Evolutionary conservation across 2,113 vertebrate species (phyloP), one percentile per base, ranked within the genome.

Genomic region (Penelope pileata): DNA sequence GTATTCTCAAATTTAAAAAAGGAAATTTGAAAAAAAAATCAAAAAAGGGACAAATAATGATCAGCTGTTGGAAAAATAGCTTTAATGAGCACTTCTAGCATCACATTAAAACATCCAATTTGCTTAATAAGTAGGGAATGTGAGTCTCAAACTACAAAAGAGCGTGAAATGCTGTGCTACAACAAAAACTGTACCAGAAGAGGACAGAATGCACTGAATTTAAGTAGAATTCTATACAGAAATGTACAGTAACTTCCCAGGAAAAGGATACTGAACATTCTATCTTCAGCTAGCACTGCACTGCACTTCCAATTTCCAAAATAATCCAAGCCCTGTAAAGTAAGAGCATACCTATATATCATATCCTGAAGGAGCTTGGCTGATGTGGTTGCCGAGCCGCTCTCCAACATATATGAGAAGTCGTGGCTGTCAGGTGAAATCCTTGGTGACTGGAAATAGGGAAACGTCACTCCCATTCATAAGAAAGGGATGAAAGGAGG

Each of bases 31-130:
- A 45, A 68, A 56, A 88, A 88, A 76, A 83, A 63, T 45, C 2
- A 24, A 59, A 93, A 95, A 94, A 77, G 21, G 72, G 51, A 77
- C 92, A 94, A 96, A 95, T 96, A 96, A 96, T 81, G 26, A 96
- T 93, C 95, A 96, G 94, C 88, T 96, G 92, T 94, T 95, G 86
- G 86, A 94, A 96, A 96, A 96, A 94, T 88, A 80, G 95, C 95
- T 95, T 88, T 96, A 96, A 96, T 93, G 94, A 95, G 91, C 86
- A 95, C 96, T 95, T 96, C 80, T 88, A 94, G 80, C 80, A 83
- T n/a, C 64, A 90, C 38, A 93, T 93, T 96, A 88, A 95, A 96
- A 93, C 68, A 96, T 47, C 60, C 86, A 91, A 95, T 96, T 96
- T 95, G 94, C 83, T 84, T 95, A 96, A 95, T 93, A 96, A 94